These are phyloP conservation scores for Macrotus californicus DNA, from an alignment of 2,113 vertebrate genomes.

Conservation along the genomic window DNA sequence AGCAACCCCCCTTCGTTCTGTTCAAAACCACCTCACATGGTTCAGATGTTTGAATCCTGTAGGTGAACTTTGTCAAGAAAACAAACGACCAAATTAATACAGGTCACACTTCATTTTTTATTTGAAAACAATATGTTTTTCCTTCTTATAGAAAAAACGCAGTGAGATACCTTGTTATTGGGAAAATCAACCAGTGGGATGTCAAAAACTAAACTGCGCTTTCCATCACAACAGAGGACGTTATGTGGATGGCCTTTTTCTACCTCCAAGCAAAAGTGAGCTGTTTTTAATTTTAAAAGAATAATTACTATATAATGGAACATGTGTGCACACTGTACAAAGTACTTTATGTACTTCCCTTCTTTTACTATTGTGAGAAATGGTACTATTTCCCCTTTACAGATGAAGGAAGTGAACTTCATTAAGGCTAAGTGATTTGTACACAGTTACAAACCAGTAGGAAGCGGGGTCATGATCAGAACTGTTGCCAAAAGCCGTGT, in stretches of 20 bases:
- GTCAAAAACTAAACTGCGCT: constrained; percentile 94
- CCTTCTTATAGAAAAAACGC: constrained; percentile 87
- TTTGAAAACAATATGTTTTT: not conserved
- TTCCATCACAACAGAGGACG: constrained; percentile 92
- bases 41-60: not conserved
- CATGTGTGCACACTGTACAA: not conserved
- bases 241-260: constrained; percentile 85
- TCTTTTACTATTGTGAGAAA: not conserved
- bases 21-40: not conserved
- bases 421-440: not conserved
- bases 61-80: not conserved
- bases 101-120: not conserved
- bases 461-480: not conserved
- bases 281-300: constrained; percentile 30
- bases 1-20: not conserved
- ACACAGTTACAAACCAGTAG: not conserved
- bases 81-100: not conserved
- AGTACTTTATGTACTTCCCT: not conserved
- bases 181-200: constrained; percentile 94
- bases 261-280: constrained; percentile 91
- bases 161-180: constrained; percentile 95
- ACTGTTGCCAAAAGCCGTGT: not conserved
- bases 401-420: not conserved
- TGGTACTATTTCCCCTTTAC: not conserved
- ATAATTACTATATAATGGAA: not conserved